A percentile compares a stretch with the other conserved stretches of the same genome.
Conservation (phyloP, 2,113 vertebrate species). For the Pituophis catenifer region DNA sequence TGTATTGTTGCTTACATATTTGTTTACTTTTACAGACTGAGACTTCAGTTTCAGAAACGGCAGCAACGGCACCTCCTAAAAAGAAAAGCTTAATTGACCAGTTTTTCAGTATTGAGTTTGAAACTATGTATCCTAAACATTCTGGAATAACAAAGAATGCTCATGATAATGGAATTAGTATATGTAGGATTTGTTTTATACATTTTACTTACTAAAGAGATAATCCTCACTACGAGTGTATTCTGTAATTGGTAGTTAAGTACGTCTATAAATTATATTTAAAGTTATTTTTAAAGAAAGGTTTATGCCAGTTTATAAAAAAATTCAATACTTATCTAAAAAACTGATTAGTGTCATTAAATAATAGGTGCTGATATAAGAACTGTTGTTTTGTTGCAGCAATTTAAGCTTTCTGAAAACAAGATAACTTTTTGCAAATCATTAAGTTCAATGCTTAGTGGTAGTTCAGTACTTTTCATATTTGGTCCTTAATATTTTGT, state of each 20-base stretch:
- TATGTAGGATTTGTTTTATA: background rate
- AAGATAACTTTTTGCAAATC: background rate
- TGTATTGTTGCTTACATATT: conserved; percentile 1
- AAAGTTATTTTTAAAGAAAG: background rate
- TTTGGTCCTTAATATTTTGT: conserved; percentile 69
- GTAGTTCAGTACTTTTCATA: conserved; percentile 32
- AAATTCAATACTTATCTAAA: background rate
- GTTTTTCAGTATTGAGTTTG: conserved; percentile 96
- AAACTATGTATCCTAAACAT: conserved; percentile 92
- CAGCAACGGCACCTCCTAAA: conserved; percentile 68
- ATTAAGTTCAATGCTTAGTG: background rate
- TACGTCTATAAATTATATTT: background rate
- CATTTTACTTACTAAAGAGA: background rate
- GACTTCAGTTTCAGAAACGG: conserved; percentile 68
- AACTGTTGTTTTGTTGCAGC: fast-evolving
- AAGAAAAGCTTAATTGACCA: conserved; percentile 99
- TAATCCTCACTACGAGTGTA: background rate
- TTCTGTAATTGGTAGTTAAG: background rate
- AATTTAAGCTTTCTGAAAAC: background rate
- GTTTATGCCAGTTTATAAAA: background rate
- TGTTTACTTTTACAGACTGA: conserved; percentile 70
- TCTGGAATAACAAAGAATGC: conserved; percentile 20
- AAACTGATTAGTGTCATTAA: background rate
- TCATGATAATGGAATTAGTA: fast-evolving
- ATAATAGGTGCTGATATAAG: background rate